A percentile compares a stretch with the other conserved stretches of the same genome.
These are phyloP conservation scores for Coendou prehensilis DNA, from an alignment of 2,797 vertebrate genomes.

Conservation along the genomic window DNA sequence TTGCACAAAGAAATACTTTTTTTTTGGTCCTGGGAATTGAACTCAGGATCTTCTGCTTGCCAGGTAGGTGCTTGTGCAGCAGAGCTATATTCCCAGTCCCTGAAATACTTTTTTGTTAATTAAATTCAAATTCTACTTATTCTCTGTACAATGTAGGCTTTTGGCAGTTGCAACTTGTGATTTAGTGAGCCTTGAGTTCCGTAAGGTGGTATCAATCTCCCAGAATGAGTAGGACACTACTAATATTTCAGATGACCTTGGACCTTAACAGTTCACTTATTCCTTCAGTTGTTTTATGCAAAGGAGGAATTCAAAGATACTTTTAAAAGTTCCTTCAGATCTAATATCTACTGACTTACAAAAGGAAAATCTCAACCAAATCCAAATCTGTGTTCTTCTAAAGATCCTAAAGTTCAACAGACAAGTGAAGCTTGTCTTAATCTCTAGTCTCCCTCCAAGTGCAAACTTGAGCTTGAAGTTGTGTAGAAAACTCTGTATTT, in stretches of 20 bases:
- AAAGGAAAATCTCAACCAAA: constrained; percentile 71
- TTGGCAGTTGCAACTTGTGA: neutral
- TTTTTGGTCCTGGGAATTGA: too few relatives aligned
- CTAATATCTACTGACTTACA: constrained; percentile 63
- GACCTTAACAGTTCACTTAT: constrained; percentile 38
- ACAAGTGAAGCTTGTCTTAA: neutral
- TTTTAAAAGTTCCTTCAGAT: constrained; percentile 55
- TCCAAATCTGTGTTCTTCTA: constrained; percentile 49
- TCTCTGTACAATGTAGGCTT: neutral
- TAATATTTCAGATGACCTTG: neutral
- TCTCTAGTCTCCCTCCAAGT: neutral
- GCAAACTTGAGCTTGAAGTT: neutral
- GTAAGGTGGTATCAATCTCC: constrained; percentile 54
- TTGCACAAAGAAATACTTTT: constrained; percentile 16
- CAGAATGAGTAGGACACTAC: neutral
- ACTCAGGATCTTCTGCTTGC: too few relatives aligned
- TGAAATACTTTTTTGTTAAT: neutral
- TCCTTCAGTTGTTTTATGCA: constrained; percentile 41
- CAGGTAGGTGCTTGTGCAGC: too few relatives aligned
- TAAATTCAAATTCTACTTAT: neutral
- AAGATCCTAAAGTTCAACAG: constrained; percentile 34
- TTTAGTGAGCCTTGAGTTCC: constrained; percentile 39
- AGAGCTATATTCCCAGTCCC: too few relatives aligned
- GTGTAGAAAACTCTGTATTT: neutral
- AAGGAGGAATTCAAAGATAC: constrained; percentile 38